These are phyloP conservation scores for Esox lucius DNA, from an alignment of 2,797 vertebrate genomes.

Conservation along the genomic window DNA sequence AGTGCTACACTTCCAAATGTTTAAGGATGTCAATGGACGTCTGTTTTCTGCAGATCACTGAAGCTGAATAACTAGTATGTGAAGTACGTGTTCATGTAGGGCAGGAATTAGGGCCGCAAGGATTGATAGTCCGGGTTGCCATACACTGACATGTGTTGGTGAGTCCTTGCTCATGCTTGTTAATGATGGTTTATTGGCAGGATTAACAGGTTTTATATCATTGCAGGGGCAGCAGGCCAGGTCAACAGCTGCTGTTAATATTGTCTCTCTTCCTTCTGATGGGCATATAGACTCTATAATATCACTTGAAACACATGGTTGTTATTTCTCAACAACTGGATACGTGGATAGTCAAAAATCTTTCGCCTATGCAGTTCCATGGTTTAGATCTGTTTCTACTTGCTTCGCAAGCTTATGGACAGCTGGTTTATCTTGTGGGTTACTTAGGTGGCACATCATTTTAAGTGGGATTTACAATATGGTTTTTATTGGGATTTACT, in stretches of 20 bases:
- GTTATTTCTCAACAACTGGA: slow-evolving; percentile 41
- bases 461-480: slow-evolving; percentile 1
- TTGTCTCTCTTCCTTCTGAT: slow-evolving; percentile 57
- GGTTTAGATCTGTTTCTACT: not conserved
- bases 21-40: slow-evolving; percentile 33
- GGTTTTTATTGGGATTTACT: not conserved
- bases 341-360: not conserved
- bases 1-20: slow-evolving; percentile 30
- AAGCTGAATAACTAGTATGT: slow-evolving; percentile 27
- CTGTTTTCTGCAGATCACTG: slow-evolving; percentile 13
- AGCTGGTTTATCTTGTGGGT: slow-evolving; percentile 20
- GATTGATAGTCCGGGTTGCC: slow-evolving; percentile 46
- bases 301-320: slow-evolving; percentile 53
- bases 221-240: slow-evolving; percentile 66
- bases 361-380: slow-evolving; percentile 27
- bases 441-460: slow-evolving; percentile 13
- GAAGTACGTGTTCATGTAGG: slow-evolving; percentile 33
- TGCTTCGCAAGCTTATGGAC: slow-evolving; percentile 29
- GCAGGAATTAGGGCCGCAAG: slow-evolving; percentile 30
- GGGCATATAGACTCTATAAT: slow-evolving; percentile 61
- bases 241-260: slow-evolving; percentile 74
- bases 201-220: slow-evolving; percentile 76
- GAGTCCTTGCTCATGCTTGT: slow-evolving; percentile 68
- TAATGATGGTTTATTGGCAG: slow-evolving; percentile 75
- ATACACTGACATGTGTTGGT: slow-evolving; percentile 61